Base-by-base conservation (phyloP, 1,140 invertebrate species). In the Pemphigus obesinymphae region DNA sequence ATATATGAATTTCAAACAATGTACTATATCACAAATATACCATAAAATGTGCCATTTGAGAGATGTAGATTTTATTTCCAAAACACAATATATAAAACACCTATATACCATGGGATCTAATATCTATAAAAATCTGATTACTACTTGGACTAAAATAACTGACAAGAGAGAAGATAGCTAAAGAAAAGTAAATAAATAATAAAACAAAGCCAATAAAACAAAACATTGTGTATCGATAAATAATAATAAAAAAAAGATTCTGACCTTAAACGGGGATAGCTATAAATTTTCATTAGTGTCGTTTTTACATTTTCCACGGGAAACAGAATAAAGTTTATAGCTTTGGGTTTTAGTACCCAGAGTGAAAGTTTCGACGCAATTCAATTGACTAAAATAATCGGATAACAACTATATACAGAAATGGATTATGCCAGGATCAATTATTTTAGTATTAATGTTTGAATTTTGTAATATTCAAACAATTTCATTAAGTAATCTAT, bases 241-340 rank as follows among this genome's bases (percentile, higher is more conserved):
- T 63, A 80, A 80, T 58, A 80, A 80, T 80, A 80, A 80, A 80
- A 80, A 76, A 80, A 80, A 61, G 55, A 80, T 76, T 76, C 29
- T 55, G 50, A 58, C 53, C 48, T 76, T 76, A 76, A 76, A 76
- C 73, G 53, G 31, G 34, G 7, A 76, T 40, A 76, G 73, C 53
- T 58, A 76, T 76, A 76, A 76, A 76, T 76, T 55, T 76, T 58
- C 73, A 76, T 76, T 76, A 76, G 48, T 58, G 73, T 55, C 50
- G 70, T 76, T 76, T 76, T 76, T 76, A 58, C 73, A 76, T 76
- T 76, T 73, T 55, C 48, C 73, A 76, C 34, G 53, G 34, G 31
- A 50, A 34, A 76, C 53, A 76, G 7, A 76, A 58, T 76, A 76
- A 76, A 55, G 73, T 76, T 76, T 73, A 73, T 73, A 73, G 70